Conservation (phyloP, 2,888 invertebrate genomes). For the Hyposoter didymator region DNA sequence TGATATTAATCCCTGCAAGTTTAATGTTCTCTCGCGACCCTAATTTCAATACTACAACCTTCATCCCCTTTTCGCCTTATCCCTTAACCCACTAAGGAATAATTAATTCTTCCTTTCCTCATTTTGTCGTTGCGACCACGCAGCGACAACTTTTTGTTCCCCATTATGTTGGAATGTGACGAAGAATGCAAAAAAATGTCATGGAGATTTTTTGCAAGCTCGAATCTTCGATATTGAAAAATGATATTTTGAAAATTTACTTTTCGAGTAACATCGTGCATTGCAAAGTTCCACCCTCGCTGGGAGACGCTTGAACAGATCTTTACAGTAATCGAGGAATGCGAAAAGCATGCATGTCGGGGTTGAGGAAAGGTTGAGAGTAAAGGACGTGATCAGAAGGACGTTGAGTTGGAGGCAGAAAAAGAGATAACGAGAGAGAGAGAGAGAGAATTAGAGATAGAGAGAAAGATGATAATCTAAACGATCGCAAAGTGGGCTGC, state of each 20-base stretch:
- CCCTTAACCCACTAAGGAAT: conserved; percentile 68
- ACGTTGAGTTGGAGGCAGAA: conserved; percentile 67
- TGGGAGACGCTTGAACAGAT: conserved; percentile 33
- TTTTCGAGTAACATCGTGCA: conserved; percentile 74
- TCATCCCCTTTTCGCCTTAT: conserved; percentile 58
- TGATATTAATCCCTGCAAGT: conserved; percentile 82
- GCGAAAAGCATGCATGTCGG: conserved; percentile 22
- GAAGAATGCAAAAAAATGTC: background rate
- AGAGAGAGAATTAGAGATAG: conserved; percentile 76
- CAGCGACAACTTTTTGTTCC: conserved; percentile 16
- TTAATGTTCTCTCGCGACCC: conserved; percentile 78
- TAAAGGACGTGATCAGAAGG: conserved; percentile 55
- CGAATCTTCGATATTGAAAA: background rate
- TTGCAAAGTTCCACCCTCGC: conserved; percentile 63
- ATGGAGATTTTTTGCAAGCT: background rate
- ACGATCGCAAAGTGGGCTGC: conserved; percentile 82
- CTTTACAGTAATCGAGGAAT: conserved; percentile 62
- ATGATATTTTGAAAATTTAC: background rate
- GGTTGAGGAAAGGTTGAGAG: conserved; percentile 47
- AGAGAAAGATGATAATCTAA: conserved; percentile 82
- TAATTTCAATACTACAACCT: conserved; percentile 79
- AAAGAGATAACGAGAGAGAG: conserved; percentile 77
- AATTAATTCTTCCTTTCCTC: conserved; percentile 76
- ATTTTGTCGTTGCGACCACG: conserved; percentile 58
- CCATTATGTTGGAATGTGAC: too few species aligned